phyloP scores from a whole-genome alignment of 2,113 vertebrate genomes.

The Echinops telfairi region DNA sequence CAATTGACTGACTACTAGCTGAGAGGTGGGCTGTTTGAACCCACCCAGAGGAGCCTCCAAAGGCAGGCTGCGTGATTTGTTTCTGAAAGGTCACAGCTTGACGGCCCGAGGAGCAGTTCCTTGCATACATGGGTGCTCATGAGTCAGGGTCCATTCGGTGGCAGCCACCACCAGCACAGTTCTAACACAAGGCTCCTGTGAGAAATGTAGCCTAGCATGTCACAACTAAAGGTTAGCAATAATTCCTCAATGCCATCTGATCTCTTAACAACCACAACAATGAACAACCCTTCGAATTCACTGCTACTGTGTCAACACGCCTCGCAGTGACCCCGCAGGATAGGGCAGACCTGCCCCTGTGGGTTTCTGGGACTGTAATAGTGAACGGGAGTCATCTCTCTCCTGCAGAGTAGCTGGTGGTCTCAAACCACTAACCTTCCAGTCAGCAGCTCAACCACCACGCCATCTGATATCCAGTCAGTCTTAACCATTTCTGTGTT shows the following conservation, averaged over 20 bases:
- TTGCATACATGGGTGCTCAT: neutral
- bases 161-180: neutral
- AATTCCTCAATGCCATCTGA: slow-evolving; percentile 17
- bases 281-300: too few species aligned
- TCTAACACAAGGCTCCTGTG: neutral
- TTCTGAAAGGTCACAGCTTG: neutral
- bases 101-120: neutral
- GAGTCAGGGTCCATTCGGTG: neutral
- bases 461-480: neutral
- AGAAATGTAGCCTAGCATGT: neutral
- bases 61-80: neutral
- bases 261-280: too few species aligned
- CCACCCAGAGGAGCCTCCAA: neutral
- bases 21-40: neutral
- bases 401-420: too few species aligned
- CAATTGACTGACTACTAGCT: neutral
- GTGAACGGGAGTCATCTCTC: too few species aligned
- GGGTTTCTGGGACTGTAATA: too few species aligned
- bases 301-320: too few species aligned
- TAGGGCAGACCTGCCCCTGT: too few species aligned
- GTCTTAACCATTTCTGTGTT: slow-evolving; percentile 13
- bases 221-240: neutral
- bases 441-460: too few species aligned
- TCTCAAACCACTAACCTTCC: too few species aligned
- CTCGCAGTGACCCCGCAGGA: too few species aligned